Evolutionary conservation across 2,797 vertebrate genomes (phyloP).

Genomic region (Enteromius paludinosus): DNA sequence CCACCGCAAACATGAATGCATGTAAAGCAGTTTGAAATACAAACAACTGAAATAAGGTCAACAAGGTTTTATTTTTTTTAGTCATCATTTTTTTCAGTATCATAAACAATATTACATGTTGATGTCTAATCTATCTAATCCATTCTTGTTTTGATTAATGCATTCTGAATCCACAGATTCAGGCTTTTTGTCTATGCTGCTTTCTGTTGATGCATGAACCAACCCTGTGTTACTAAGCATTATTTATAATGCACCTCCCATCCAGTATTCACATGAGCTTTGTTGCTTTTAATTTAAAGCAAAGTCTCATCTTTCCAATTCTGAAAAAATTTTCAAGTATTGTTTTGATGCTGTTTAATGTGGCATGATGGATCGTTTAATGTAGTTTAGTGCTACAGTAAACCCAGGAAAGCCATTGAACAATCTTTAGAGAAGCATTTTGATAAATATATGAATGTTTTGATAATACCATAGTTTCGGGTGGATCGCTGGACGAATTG

Average conservation of each 20-base stretch:
- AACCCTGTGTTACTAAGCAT: too few species aligned
- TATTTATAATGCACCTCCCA: neutral
- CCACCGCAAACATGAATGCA: neutral
- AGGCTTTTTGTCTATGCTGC: neutral
- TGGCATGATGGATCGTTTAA: neutral
- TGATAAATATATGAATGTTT: too few species aligned
- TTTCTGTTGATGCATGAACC: neutral
- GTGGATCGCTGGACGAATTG: too few species aligned
- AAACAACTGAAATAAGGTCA: neutral
- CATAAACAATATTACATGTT: neutral
- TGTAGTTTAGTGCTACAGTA: neutral
- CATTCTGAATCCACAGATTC: neutral
- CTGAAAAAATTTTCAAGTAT: too few species aligned
- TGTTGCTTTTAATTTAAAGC: neutral
- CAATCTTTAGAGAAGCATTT: neutral
- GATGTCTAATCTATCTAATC: neutral
- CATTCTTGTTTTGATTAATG: neutral
- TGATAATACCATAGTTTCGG: too few species aligned
- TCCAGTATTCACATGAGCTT: neutral
- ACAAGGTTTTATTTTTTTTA: neutral
- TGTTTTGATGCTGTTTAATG: neutral
- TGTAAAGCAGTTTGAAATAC: neutral
- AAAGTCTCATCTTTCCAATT: neutral
- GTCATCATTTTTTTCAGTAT: too few species aligned
- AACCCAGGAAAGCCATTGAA: neutral